These are phyloP conservation scores for Baryphthengus martii DNA, from an alignment of 2,113 vertebrate genomes.

Conservation along the genomic window DNA sequence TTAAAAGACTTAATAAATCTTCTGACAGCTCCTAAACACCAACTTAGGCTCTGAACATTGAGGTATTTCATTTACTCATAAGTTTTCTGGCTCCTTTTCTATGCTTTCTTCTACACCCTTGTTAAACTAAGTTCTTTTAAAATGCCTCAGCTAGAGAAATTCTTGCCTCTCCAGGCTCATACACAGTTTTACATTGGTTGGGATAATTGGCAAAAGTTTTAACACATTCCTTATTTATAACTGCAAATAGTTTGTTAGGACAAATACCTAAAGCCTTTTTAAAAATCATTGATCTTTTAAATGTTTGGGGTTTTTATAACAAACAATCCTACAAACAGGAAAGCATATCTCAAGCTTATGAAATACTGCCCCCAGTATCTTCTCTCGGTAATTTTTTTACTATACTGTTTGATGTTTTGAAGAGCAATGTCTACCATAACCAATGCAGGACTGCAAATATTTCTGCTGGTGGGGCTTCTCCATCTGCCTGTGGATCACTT, in stretches of 20 bases:
- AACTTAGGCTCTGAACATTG: constrained; percentile 33
- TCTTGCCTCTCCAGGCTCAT: constrained; percentile 33
- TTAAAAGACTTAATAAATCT: constrained; percentile 70
- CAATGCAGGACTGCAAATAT: neutral
- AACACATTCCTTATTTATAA: constrained; percentile 63
- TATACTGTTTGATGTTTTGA: neutral
- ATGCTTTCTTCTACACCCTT: constrained; percentile 51
- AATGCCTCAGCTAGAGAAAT: constrained; percentile 27
- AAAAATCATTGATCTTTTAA: constrained; percentile 47
- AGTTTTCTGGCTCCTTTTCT: constrained; percentile 54
- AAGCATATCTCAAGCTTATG: neutral
- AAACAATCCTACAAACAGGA: neutral
- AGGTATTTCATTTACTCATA: constrained; percentile 61
- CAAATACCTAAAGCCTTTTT: constrained; percentile 60
- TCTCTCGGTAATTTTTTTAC: neutral
- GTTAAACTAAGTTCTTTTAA: constrained; percentile 52
- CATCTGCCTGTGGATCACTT: neutral
- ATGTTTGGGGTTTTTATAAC: neutral
- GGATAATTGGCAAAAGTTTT: constrained; percentile 53
- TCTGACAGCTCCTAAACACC: constrained; percentile 58
- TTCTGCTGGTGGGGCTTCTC: neutral
- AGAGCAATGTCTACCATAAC: neutral
- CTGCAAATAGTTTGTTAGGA: constrained; percentile 62
- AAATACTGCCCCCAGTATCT: neutral
- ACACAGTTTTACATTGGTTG: neutral